Conservation (phyloP, 2,797 vertebrate species). For the Sparidentex hasta region DNA sequence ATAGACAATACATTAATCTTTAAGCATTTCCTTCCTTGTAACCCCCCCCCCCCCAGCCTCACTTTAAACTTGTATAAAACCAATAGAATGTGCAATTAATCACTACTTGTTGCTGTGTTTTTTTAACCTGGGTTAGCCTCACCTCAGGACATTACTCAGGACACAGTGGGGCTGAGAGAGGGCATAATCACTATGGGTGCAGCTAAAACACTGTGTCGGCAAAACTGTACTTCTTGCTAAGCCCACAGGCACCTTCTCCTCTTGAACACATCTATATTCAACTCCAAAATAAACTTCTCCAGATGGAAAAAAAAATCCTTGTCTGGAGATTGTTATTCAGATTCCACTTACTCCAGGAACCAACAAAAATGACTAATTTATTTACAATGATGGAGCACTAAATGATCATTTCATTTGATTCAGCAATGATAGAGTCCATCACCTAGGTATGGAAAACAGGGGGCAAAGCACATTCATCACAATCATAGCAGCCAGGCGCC, state of each 20-base stretch:
- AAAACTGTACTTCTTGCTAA: slow-evolving; percentile 3
- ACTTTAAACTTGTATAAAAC: neutral
- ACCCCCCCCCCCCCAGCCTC: no score
- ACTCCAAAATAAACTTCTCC: neutral
- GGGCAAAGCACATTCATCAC: slow-evolving; percentile 25
- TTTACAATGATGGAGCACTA: neutral
- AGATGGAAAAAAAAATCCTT: neutral
- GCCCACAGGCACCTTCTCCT: neutral
- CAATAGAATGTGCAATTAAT: neutral
- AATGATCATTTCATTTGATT: slow-evolving; percentile 4
- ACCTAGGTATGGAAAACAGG: slow-evolving; percentile 11
- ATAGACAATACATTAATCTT: no score
- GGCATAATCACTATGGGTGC: neutral
- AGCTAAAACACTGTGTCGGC: neutral
- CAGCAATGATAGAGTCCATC: slow-evolving; percentile 13
- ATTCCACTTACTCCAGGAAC: slow-evolving; percentile 13
- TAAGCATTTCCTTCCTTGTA: no score
- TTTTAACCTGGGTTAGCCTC: neutral
- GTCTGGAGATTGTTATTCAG: slow-evolving; percentile 8
- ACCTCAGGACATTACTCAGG: neutral
- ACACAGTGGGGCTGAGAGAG: neutral
- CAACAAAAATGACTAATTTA: neutral
- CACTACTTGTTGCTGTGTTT: neutral
- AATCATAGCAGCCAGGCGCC: slow-evolving; percentile 9
- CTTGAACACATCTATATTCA: neutral